Base-by-base conservation (phyloP, 1,140 invertebrate species). In the Achroia grisella region DNA sequence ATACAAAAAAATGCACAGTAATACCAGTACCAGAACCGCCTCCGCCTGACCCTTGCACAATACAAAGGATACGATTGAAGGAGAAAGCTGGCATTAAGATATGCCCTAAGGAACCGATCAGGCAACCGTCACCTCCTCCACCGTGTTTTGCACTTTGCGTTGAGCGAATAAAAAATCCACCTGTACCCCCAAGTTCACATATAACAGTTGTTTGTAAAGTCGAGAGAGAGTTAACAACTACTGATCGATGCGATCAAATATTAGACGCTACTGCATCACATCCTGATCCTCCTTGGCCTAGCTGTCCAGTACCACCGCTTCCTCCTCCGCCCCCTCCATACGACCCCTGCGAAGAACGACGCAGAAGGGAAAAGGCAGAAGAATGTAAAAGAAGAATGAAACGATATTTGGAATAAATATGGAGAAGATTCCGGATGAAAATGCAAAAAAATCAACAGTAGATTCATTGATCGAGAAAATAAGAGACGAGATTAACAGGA, bases 161-260 rank as follows among this genome's bases (percentile, higher is more conserved):
- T 23, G 76, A 81, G 46, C 71, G 49, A 56, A 54, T 81, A 2
- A 78, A 76, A 47, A 81, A 81, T 23, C 66, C 62, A 11, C 60
- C 55, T 6, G 29, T 62, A 17, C 10, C 23, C 1, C 39, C 42
- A 2, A 40, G 35, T 0, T 10, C 39, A 5, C 44, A 66, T 4
- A 11, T 50, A 10, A 48, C 58, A 5, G 39, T 63, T 8, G 57
- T 69, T 2, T 80, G 76, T 39, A 29, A 49, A 0, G 64, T 77
- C 9, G 52, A 67, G 30, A 56, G 59, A 50, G 32, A 66, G 48
- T 1, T 15, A 2, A 37, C 35, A 37, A 15, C 13, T 1, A 65
- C 61, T 10, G 44, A 57, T 12, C 64, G 70, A 14, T 79, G 72
- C 44, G 66, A 79, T 27, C 56, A 47, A 1, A 62, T 79, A 4